These are phyloP conservation scores for Gobius niger DNA, from an alignment of 2,113 vertebrate genomes.

Conservation along the genomic window DNA sequence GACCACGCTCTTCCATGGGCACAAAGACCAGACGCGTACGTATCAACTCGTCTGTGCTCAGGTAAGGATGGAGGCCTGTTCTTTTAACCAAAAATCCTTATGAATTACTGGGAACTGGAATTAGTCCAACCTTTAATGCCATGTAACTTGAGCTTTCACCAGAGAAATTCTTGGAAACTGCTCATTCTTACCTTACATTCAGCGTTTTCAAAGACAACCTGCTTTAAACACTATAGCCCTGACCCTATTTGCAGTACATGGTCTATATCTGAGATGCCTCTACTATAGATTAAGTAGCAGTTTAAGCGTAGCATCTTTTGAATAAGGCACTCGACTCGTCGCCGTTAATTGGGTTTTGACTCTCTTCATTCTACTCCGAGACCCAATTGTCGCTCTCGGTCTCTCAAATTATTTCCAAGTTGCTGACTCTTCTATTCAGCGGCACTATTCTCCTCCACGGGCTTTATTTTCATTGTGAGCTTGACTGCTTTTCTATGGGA, in stretches of 20 bases:
- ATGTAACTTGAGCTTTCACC: no score
- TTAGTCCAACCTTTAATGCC: no score
- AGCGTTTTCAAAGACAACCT: neutral
- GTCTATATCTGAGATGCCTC: neutral
- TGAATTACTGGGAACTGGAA: no score
- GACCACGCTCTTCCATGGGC: no score
- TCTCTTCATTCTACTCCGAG: slow-evolving; percentile 20
- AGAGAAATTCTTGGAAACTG: no score
- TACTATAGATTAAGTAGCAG: neutral
- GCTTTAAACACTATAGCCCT: neutral
- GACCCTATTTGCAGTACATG: neutral
- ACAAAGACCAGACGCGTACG: no score
- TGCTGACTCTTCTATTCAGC: slow-evolving; percentile 47
- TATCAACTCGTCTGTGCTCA: no score
- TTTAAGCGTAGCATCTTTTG: neutral
- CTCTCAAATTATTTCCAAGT: slow-evolving; percentile 28
- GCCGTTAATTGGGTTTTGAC: slow-evolving; percentile 32
- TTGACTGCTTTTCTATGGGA: slow-evolving; percentile 43
- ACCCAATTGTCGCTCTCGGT: slow-evolving; percentile 32
- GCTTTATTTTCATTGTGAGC: slow-evolving; percentile 38
- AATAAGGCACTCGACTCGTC: slow-evolving; percentile 3
- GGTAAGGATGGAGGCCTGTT: no score
- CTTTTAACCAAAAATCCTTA: no score
- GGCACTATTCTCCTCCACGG: slow-evolving; percentile 25
- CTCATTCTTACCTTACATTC: no score